Conservation (phyloP, 2,113 vertebrate genomes). For the Caranx ignobilis region DNA sequence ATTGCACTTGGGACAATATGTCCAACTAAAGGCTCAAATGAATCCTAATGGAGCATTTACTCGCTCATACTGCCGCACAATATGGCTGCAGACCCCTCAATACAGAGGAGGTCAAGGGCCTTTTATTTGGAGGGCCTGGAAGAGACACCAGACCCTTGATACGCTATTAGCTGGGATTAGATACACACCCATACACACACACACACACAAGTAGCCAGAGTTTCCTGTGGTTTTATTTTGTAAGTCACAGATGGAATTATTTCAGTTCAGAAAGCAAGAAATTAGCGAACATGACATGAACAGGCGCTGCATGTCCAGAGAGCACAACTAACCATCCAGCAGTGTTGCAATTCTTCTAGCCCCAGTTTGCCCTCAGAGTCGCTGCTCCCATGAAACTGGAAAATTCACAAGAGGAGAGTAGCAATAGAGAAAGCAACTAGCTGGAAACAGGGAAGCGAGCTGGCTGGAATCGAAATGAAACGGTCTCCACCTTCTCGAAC, state of each 20-base stretch:
- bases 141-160: conserved; percentile 15
- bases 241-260: not conserved
- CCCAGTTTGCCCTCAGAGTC: conserved; percentile 1
- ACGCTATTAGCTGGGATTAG: not conserved
- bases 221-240: not conserved
- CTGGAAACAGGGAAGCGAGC: conserved; percentile 18
- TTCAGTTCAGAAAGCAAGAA: not conserved
- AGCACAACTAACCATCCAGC: not conserved
- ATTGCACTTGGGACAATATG: conserved; percentile 53
- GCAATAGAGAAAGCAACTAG: not conserved
- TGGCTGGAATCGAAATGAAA: conserved; percentile 32
- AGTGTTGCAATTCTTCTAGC: not conserved
- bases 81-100: conserved; percentile 40
- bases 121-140: conserved; percentile 37
- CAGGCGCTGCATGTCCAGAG: not conserved
- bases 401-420: conserved; percentile 5
- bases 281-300: not conserved
- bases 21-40: conserved; percentile 66
- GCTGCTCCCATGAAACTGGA: not conserved
- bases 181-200: conserved; percentile 3
- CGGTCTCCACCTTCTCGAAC: conserved; percentile 3
- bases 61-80: conserved; percentile 57
- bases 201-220: not conserved
- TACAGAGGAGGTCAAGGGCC: conserved; percentile 58
- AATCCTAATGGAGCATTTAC: conserved; percentile 80